Evolutionary conservation across 2,113 vertebrate species (phyloP).

Genomic region (Catharus minimus): DNA sequence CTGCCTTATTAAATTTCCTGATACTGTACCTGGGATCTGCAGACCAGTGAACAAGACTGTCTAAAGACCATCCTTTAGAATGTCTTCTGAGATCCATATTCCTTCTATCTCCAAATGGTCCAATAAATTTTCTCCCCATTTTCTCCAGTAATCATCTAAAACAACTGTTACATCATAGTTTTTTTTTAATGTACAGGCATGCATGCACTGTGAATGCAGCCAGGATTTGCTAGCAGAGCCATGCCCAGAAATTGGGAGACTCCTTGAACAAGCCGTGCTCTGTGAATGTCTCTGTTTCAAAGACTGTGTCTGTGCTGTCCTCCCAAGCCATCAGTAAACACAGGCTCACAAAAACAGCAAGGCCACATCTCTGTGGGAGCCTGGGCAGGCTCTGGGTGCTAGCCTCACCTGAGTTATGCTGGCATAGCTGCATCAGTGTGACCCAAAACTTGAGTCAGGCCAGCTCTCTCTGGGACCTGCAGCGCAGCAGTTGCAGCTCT

Average conservation of each 20-base stretch:
- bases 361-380: neutral
- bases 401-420: rapidly evolving
- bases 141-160: neutral
- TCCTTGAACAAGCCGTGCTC: neutral
- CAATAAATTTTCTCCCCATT: neutral
- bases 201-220: neutral
- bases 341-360: neutral
- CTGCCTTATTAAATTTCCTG: neutral
- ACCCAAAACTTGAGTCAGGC: neutral
- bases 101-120: neutral
- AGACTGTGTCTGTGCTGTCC: neutral
- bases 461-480: neutral
- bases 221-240: neutral
- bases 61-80: neutral
- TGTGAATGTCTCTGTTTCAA: neutral
- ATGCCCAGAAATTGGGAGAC: neutral
- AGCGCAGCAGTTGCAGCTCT: neutral
- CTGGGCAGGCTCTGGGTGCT: neutral
- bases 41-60: neutral
- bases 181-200: neutral
- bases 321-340: neutral
- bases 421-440: neutral
- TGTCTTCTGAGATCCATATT: neutral
- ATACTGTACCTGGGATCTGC: neutral
- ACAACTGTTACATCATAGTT: neutral